Evolutionary conservation across 2,113 vertebrate genomes (phyloP).

Genomic region (Sinocyclocheilus grahami): DNA sequence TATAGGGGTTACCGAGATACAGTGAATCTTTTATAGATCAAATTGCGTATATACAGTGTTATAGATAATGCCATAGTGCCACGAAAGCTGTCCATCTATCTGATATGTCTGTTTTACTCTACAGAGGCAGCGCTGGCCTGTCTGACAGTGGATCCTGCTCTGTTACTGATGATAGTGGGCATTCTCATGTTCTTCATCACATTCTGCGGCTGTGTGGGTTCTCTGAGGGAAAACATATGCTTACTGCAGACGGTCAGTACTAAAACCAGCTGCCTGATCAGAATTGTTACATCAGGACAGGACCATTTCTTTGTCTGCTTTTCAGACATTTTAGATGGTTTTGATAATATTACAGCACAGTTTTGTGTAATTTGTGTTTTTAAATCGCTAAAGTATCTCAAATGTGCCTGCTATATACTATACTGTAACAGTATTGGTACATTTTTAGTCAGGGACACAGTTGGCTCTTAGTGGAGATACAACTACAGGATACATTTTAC

Average conservation of each 20-base stretch:
- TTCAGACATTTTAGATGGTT: neutral
- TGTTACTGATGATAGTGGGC: conserved; percentile 84
- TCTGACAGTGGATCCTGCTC: conserved; percentile 85
- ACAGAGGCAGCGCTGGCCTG: conserved; percentile 85
- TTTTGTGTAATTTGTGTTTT: neutral
- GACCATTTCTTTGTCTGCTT: neutral
- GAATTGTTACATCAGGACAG: neutral
- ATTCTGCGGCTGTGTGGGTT: conserved; percentile 93
- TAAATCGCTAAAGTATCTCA: neutral
- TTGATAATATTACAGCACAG: neutral
- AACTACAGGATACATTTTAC: neutral
- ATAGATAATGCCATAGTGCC: neutral
- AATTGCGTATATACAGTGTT: neutral
- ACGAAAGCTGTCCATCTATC: neutral
- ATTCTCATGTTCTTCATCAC: conserved; percentile 91
- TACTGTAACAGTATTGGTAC: neutral
- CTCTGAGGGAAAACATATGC: conserved; percentile 91
- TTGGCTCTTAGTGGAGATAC: neutral
- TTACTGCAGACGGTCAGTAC: conserved; percentile 85
- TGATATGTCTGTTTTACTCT: neutral
- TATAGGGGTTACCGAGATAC: neutral
- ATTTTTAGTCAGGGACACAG: neutral
- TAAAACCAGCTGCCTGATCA: neutral
- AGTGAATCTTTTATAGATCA: neutral
- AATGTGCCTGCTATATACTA: neutral